Conservation (phyloP, 1,140 invertebrate genomes). For the Ostrea edulis region DNA sequence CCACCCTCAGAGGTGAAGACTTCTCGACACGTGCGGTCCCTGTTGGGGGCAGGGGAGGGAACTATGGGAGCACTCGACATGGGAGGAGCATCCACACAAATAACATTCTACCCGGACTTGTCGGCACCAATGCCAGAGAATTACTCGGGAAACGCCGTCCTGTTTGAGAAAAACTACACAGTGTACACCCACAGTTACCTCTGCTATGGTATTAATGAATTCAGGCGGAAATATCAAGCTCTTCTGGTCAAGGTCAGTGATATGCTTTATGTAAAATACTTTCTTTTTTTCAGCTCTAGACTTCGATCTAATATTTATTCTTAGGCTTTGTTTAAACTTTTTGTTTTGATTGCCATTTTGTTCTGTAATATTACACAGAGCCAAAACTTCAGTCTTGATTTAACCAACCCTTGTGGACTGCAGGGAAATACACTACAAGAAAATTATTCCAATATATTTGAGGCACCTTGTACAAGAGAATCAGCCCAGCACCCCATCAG, state of each 20-base stretch:
- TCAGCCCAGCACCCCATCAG: neutral
- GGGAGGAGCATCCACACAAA: constrained; percentile 83
- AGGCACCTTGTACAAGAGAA: constrained; percentile 71
- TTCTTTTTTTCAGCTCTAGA: no score
- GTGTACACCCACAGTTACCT: constrained; percentile 81
- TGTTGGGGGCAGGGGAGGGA: constrained; percentile 31
- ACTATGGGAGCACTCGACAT: constrained; percentile 81
- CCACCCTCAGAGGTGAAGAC: neutral
- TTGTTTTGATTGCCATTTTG: neutral
- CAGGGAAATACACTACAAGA: constrained; percentile 56
- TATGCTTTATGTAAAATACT: neutral
- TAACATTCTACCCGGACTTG: constrained; percentile 77
- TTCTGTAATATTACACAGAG: constrained; percentile 53
- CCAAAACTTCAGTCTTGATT: constrained; percentile 60
- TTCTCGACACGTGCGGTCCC: constrained; percentile 28
- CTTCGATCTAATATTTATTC: neutral
- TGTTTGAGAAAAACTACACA: constrained; percentile 79
- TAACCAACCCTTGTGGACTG: constrained; percentile 74
- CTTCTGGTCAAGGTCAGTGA: constrained; percentile 66
- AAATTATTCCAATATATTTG: constrained; percentile 69
- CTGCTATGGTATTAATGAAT: constrained; percentile 81
- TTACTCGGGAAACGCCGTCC: constrained; percentile 63
- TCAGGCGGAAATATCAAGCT: constrained; percentile 62
- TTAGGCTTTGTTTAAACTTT: neutral
- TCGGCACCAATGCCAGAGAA: constrained; percentile 51